Conservation (phyloP, 2,888 invertebrate genomes). For the Atrina japonica region DNA sequence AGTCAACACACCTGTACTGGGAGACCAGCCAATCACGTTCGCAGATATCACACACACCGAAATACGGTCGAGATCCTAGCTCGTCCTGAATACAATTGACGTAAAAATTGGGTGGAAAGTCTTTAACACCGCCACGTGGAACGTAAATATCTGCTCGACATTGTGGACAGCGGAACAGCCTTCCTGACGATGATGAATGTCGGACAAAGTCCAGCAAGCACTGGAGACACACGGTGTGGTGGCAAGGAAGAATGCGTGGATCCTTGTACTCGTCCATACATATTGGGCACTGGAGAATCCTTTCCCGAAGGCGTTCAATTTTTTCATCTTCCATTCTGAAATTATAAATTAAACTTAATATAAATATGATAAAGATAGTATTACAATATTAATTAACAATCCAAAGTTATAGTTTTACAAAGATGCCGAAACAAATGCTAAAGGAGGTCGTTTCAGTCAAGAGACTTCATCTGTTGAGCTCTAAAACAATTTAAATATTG, state of each 20-base stretch:
- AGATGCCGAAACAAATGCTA: too few species aligned
- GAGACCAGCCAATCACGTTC: constrained; percentile 66
- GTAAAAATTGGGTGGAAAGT: constrained; percentile 74
- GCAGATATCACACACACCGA: constrained; percentile 70
- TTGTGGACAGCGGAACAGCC: constrained; percentile 66
- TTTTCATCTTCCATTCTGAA: constrained; percentile 61
- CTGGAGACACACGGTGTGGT: constrained; percentile 71
- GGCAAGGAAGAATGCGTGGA: constrained; percentile 72
- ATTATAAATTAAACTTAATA: too few species aligned
- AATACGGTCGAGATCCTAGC: constrained; percentile 63
- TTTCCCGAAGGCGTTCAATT: constrained; percentile 69
- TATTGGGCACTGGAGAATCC: constrained; percentile 72
- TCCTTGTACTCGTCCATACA: constrained; percentile 76
- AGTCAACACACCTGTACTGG: constrained; percentile 72
- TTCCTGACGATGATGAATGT: constrained; percentile 64
- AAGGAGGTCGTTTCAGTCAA: too few species aligned
- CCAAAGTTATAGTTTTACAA: too few species aligned
- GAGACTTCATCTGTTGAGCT: too few species aligned
- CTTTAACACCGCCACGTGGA: constrained; percentile 67
- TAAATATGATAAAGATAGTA: too few species aligned
- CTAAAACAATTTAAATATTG: too few species aligned
- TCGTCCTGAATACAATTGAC: constrained; percentile 74
- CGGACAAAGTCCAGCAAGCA: constrained; percentile 67
- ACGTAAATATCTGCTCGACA: constrained; percentile 68
- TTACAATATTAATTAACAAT: too few species aligned